phyloP scores from a whole-genome alignment of 2,797 vertebrate genomes.

The Cuculus canorus region DNA sequence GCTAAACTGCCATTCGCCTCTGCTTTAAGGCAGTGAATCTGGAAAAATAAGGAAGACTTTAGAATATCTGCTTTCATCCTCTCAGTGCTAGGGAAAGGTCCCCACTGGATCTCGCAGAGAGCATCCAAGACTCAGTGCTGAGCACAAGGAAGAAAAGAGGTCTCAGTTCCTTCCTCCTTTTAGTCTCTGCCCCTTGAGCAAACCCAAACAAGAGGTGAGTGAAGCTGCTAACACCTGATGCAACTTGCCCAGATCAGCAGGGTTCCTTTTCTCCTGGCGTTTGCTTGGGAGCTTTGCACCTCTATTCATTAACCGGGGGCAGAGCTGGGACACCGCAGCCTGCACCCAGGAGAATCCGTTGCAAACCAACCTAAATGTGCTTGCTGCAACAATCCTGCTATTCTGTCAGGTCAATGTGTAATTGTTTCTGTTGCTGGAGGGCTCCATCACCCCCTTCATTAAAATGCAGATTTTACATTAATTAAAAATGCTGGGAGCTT shows the following conservation, averaged over 20 bases:
- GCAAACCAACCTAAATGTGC: not conserved
- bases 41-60: not conserved
- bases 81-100: not conserved
- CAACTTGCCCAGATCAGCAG: not conserved
- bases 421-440: constrained; percentile 53
- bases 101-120: not conserved
- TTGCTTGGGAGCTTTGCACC: not conserved
- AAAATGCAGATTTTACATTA: constrained; percentile 59
- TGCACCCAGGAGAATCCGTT: not conserved
- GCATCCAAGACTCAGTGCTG: not conserved
- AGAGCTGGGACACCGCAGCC: not conserved
- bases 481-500: constrained; percentile 59
- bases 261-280: not conserved
- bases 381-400: not conserved
- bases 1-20: not conserved
- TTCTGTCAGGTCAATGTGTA: not conserved
- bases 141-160: not conserved
- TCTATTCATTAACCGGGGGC: not conserved
- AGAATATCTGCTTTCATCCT: not conserved
- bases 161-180: not conserved
- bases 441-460: constrained; percentile 39
- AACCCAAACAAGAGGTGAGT: not conserved
- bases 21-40: not conserved
- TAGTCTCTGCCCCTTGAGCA: not conserved
- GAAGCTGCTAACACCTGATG: not conserved